phyloP scores from a whole-genome alignment of 2,797 vertebrate species.

The Tenualosa thibaudeaui region DNA sequence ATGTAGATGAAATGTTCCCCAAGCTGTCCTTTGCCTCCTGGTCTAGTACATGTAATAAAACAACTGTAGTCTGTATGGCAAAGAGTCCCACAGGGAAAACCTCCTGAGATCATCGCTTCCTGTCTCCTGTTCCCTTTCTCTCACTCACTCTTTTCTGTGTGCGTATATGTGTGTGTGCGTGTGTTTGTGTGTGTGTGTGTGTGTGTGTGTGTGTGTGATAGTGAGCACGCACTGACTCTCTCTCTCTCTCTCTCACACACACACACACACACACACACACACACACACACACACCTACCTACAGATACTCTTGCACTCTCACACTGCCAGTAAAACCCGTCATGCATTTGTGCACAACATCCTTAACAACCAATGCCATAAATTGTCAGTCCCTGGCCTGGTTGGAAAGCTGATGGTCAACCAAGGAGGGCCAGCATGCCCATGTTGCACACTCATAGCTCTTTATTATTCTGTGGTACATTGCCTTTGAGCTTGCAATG shows the following conservation, averaged over 20 bases:
- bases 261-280: conserved; percentile 1
- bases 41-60: conserved; percentile 74
- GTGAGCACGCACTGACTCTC: background rate
- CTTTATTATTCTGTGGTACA: conserved; percentile 1
- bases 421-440: background rate
- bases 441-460: background rate
- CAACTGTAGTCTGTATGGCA: conserved; percentile 60
- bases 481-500: conserved; percentile 1
- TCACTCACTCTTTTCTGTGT: background rate
- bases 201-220: too few species aligned
- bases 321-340: conserved; percentile 33
- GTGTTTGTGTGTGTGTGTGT: too few species aligned
- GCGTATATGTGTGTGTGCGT: background rate
- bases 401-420: conserved; percentile 16
- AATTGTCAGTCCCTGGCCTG: background rate
- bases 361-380: conserved; percentile 28
- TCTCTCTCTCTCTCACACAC: background rate
- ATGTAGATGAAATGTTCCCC: conserved; percentile 67
- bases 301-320: background rate
- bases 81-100: conserved; percentile 63
- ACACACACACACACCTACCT: background rate
- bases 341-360: conserved; percentile 27
- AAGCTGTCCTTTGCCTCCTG: conserved; percentile 66
- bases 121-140: background rate
- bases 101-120: conserved; percentile 51